Conservation (phyloP, 2,888 invertebrate species). For the Scaptodrosophila latifasciaeformis region DNA sequence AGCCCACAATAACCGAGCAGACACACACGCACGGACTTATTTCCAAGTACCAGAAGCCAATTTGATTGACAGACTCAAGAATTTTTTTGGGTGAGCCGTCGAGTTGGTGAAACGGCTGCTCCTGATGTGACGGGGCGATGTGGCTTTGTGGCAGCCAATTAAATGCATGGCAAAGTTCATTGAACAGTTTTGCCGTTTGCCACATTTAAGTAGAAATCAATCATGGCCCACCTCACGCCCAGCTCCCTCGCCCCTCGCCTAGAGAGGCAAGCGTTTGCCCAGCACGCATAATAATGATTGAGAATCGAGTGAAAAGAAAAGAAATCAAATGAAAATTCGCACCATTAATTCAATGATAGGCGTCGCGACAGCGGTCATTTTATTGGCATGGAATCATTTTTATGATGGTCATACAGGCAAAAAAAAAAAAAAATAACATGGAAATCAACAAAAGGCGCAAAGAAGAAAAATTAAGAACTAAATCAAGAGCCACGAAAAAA, state of each 20-base stretch:
- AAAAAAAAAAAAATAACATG: background rate
- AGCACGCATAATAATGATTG: background rate
- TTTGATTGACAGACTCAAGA: slow-evolving; percentile 57
- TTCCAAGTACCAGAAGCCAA: slow-evolving; percentile 23
- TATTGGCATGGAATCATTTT: no score
- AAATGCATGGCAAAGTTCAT: slow-evolving; percentile 56
- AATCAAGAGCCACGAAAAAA: background rate
- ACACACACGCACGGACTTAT: background rate
- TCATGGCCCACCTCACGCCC: slow-evolving; percentile 28
- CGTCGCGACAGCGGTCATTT: background rate
- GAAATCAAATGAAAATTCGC: slow-evolving; percentile 58
- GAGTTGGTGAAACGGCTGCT: background rate
- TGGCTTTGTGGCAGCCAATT: slow-evolving; percentile 51
- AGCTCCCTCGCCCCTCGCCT: background rate
- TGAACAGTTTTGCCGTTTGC: slow-evolving; percentile 51
- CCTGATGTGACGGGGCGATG: no score
- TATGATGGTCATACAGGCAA: background rate
- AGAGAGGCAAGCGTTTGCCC: background rate
- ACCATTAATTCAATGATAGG: slow-evolving; percentile 55
- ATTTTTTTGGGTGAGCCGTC: slow-evolving; percentile 32
- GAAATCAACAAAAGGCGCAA: background rate
- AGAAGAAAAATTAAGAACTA: background rate
- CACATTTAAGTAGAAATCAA: slow-evolving; percentile 48
- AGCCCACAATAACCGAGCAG: slow-evolving; percentile 19
- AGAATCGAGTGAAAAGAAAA: slow-evolving; percentile 10